These are phyloP conservation scores for Drosophila kohkoa DNA, from an alignment of 1,140 invertebrate species.

Conservation along the genomic window DNA sequence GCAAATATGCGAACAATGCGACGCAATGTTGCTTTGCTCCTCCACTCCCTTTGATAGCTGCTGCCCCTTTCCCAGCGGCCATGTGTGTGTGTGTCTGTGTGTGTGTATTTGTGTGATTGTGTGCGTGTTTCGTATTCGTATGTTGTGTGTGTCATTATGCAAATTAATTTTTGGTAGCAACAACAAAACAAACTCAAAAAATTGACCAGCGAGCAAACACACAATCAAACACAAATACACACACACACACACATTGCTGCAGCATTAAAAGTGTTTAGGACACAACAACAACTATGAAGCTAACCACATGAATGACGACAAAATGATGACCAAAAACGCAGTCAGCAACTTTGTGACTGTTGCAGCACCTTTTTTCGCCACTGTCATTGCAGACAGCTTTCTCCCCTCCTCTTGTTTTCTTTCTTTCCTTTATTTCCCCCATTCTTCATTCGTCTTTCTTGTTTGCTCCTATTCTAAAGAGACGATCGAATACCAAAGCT, in stretches of 20 bases:
- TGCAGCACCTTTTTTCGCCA: constrained; percentile 41
- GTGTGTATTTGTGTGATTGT: constrained; percentile 3
- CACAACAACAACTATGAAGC: constrained; percentile 32
- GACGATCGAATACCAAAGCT: too few species aligned
- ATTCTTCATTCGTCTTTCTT: not conserved
- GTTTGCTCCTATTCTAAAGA: too few species aligned
- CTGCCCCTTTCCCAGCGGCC: not conserved
- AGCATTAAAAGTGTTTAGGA: constrained; percentile 69
- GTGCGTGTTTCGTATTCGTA: not conserved
- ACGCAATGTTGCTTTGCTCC: not conserved
- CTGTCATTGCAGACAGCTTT: constrained; percentile 25
- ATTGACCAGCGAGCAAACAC: constrained; percentile 31
- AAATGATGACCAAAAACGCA: constrained; percentile 77
- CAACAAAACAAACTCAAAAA: constrained; percentile 52
- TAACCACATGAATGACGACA: constrained; percentile 74
- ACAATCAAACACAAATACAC: too few species aligned
- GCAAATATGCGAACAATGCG: constrained; percentile 8
- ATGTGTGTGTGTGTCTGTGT: constrained; percentile 13
- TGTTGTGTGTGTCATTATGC: constrained; percentile 63
- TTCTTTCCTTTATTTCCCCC: not conserved
- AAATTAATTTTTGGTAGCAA: constrained; percentile 78
- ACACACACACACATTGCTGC: constrained; percentile 11
- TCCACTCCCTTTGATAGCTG: too few species aligned
- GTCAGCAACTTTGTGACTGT: constrained; percentile 79
- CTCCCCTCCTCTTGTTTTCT: not conserved